Conservation (phyloP, 2,888 invertebrate species). For the Syritta pipiens region DNA sequence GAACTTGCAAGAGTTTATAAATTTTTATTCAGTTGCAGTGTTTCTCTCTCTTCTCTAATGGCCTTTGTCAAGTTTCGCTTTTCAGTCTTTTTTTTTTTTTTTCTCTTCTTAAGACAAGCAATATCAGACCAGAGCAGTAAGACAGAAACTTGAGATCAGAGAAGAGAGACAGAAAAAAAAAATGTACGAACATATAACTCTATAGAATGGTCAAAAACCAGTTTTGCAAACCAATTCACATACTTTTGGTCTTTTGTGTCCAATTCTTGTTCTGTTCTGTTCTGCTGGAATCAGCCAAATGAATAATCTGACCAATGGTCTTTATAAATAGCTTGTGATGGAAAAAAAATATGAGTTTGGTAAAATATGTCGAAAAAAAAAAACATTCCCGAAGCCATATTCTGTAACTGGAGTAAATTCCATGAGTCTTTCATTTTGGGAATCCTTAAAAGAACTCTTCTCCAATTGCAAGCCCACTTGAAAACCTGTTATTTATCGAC, state of each 20-base stretch:
- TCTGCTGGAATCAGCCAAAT: slow-evolving; percentile 4
- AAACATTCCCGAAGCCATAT: slow-evolving; percentile 47
- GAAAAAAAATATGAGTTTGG: too few species aligned
- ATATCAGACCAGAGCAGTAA: slow-evolving; percentile 42
- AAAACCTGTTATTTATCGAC: slow-evolving; percentile 14
- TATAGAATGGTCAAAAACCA: slow-evolving; percentile 48
- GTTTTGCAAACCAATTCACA: slow-evolving; percentile 45
- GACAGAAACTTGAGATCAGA: slow-evolving; percentile 49
- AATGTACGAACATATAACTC: slow-evolving; percentile 34
- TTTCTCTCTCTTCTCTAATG: slow-evolving; percentile 44
- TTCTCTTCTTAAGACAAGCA: slow-evolving; percentile 6
- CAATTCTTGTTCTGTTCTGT: slow-evolving; percentile 46
- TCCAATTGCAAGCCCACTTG: too few species aligned
- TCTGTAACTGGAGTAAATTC: slow-evolving; percentile 52
- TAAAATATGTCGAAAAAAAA: too few species aligned
- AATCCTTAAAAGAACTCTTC: slow-evolving; percentile 39
- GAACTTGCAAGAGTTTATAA: slow-evolving; percentile 59
- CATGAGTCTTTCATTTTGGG: neutral
- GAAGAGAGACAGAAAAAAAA: slow-evolving; percentile 24
- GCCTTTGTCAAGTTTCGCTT: slow-evolving; percentile 64
- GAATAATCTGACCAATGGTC: slow-evolving; percentile 45
- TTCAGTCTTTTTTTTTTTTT: slow-evolving; percentile 16
- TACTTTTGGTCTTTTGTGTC: slow-evolving; percentile 33
- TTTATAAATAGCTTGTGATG: slow-evolving; percentile 13
- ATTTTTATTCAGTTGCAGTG: slow-evolving; percentile 46